Evolutionary conservation across 2,888 invertebrate genomes (phyloP), one percentile per base, ranked within the genome.

Genomic region (Barypeithes pellucidus): DNA sequence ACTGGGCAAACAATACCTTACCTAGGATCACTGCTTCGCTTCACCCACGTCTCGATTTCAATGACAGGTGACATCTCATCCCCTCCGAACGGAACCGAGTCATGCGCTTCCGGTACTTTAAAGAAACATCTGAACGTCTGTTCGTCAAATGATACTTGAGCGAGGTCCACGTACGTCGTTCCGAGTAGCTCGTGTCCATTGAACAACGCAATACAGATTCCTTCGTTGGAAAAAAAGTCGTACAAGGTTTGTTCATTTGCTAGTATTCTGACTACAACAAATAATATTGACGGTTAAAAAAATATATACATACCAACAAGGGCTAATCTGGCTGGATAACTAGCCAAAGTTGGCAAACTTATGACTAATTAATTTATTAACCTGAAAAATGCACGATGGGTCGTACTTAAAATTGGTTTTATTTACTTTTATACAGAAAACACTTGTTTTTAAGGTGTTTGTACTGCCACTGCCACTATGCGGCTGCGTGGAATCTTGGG

Each of bases 111-210:
- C 0, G 83, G 82, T 61, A 80, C 80, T 59, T 80, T 79, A 71
- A 84, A 84, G 50, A 77, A 80, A 67, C 80, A 81, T 14, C 20
- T 57, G 12, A 16, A 7, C 8, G 39, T 69, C 43, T 80, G 77
- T 36, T 79, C 79, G 3, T 69, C 71, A n/a, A 76, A 71, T 5
- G 80, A 75, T 3, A 82, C 76, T 4, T 78, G 68, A 8, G 80
- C 71, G 12, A 84, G 69, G 33, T 80, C 77, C 0, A 85, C 77
- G n/a, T 79, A 77, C 0, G 85, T 81, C 0, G 75, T 75, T 2
- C 85, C 86, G 14, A 86, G 75, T 54, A 80, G 78, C 43, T 83
- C 83, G 5, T 74, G 72, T 5, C 82, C 84, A 50, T 81, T 80
- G 69, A 78, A 82, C 65, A 86, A 84, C 36, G 76, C 80, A 2